phyloP scores from a whole-genome alignment of 2,113 vertebrate species.

The Leptocoma aspasia region DNA sequence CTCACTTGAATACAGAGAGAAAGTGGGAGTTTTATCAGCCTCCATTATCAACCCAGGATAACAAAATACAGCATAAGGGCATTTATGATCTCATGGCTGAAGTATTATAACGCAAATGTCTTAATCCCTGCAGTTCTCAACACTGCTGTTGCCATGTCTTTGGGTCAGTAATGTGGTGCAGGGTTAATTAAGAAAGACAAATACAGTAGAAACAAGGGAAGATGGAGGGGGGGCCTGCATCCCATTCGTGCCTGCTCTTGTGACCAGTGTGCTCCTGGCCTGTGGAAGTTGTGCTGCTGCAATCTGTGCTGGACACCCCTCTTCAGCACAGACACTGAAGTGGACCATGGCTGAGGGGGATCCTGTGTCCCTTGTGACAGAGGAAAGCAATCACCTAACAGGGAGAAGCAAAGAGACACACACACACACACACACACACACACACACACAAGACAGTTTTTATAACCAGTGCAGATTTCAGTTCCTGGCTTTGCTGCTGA shows the following conservation, averaged over 20 bases:
- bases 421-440: rapidly evolving
- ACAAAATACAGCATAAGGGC: constrained; percentile 20
- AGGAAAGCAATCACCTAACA: background rate
- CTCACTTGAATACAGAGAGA: constrained; percentile 8
- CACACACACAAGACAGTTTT: background rate
- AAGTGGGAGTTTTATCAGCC: constrained; percentile 55
- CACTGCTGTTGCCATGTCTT: background rate
- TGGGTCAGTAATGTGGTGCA: constrained; percentile 23
- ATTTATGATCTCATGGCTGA: constrained; percentile 57
- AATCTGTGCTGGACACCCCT: background rate
- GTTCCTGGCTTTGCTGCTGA: background rate
- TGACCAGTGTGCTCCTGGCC: background rate
- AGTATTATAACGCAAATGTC: background rate
- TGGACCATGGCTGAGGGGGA: background rate
- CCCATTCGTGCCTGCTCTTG: background rate
- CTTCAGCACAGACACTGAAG: background rate
- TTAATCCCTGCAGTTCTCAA: constrained; percentile 36
- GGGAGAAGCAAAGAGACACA: background rate
- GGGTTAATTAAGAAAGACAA: constrained; percentile 51
- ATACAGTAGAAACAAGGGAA: constrained; percentile 3
- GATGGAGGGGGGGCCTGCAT: background rate
- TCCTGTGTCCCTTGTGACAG: background rate
- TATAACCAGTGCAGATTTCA: background rate
- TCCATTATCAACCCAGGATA: constrained; percentile 41
- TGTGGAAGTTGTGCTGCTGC: background rate